phyloP scores from a whole-genome alignment of 1,140 invertebrate genomes.

The Pseudoatta argentina region DNA sequence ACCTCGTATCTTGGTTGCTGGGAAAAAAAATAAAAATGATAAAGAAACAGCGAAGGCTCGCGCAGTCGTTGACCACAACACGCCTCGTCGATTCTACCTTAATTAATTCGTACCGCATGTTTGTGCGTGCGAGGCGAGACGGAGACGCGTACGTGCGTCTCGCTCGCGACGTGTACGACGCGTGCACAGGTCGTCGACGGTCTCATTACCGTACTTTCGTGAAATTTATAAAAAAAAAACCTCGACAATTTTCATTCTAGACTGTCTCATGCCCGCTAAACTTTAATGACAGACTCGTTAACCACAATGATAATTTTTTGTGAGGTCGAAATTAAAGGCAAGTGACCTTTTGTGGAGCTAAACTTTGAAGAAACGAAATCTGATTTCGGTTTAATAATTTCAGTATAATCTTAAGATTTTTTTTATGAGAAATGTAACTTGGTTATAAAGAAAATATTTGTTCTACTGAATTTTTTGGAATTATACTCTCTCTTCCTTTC shows the following conservation, averaged over 20 bases:
- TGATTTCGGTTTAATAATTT: neutral
- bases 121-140: conserved; percentile 20
- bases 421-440: neutral
- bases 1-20: neutral
- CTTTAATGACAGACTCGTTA: neutral
- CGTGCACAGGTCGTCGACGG: neutral
- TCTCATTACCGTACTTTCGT: neutral
- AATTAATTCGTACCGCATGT: conserved; percentile 51
- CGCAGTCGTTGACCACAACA: conserved; percentile 43
- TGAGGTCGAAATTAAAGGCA: neutral
- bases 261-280: neutral
- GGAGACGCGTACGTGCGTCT: conserved; percentile 16
- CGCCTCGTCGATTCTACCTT: conserved; percentile 29
- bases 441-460: neutral
- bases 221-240: neutral
- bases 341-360: neutral
- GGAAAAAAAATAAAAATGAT: conserved; percentile 13
- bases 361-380: neutral
- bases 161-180: conserved; percentile 7
- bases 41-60: neutral
- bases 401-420: neutral
- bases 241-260: neutral
- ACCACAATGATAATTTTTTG: neutral
- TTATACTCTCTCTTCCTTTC: neutral
- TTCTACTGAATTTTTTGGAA: neutral